Evolutionary conservation across 2,113 vertebrate species (phyloP).

Genomic region (Barnardius zonarius): DNA sequence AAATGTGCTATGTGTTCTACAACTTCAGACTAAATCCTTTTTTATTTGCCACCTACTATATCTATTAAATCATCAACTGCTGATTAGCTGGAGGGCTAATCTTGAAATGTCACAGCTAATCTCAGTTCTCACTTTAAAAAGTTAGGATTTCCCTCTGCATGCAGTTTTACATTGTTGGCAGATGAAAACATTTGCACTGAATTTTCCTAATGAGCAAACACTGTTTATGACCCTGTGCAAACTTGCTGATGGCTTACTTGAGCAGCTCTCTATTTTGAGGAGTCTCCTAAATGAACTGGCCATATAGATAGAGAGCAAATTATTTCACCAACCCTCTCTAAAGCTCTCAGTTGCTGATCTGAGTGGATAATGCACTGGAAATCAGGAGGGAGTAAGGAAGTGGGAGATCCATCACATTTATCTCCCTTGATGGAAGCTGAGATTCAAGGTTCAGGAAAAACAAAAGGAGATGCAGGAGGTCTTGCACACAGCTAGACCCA

Average conservation of each 20-base stretch:
- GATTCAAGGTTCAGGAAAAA: not conserved
- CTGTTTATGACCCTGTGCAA: conserved; percentile 6
- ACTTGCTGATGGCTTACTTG: not conserved
- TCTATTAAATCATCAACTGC: not conserved
- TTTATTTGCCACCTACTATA: conserved; percentile 24
- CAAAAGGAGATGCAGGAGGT: not conserved
- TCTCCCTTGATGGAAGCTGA: not conserved
- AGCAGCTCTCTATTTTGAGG: not conserved
- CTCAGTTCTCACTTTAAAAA: conserved; percentile 16
- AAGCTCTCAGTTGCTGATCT: not conserved
- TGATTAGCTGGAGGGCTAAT: conserved; percentile 44
- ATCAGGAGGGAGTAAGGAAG: not conserved
- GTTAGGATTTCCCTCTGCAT: not conserved
- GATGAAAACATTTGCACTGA: conserved; percentile 5
- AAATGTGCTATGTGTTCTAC: not conserved
- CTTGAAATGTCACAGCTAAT: conserved; percentile 36
- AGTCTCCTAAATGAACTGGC: not conserved
- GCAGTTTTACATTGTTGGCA: conserved; percentile 1
- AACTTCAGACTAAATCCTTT: conserved; percentile 15
- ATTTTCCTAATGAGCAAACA: conserved; percentile 38
- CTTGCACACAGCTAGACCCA: not conserved
- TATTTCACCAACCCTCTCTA: not conserved
- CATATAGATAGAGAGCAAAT: not conserved
- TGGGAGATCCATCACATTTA: not conserved
- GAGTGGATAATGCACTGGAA: not conserved